These are phyloP conservation scores for Chloroceryle inda DNA, from an alignment of 2,797 vertebrate species.

Conservation along the genomic window DNA sequence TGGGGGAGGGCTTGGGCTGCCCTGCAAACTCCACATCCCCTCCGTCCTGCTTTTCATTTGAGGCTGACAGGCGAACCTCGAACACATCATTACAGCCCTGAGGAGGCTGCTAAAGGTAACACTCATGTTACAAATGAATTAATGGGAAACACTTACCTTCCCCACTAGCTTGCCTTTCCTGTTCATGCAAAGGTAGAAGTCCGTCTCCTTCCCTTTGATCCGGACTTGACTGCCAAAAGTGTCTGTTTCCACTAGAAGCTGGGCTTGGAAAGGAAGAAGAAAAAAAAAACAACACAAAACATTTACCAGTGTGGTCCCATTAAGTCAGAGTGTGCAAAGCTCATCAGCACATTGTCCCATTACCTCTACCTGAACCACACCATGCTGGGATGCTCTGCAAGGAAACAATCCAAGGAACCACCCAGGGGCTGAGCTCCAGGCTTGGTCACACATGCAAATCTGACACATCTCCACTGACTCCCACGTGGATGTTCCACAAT, in stretches of 20 bases:
- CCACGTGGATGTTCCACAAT: accelerated
- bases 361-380: neutral
- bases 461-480: neutral
- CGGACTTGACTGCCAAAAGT: slow-evolving; percentile 92
- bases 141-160: slow-evolving; percentile 84
- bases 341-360: neutral
- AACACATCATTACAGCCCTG: slow-evolving; percentile 23
- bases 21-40: neutral
- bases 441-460: neutral
- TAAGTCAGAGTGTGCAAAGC: neutral
- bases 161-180: slow-evolving; percentile 89
- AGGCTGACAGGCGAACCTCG: slow-evolving; percentile 5
- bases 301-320: slow-evolving; percentile 44
- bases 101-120: slow-evolving; percentile 42
- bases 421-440: neutral
- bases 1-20: neutral
- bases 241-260: slow-evolving; percentile 92
- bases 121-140: slow-evolving; percentile 34
- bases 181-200: slow-evolving; percentile 93
- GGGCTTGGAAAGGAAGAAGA: slow-evolving; percentile 87
- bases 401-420: neutral
- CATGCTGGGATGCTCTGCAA: accelerated
- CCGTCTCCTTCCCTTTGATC: slow-evolving; percentile 91
- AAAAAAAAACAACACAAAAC: slow-evolving; percentile 46
- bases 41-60: slow-evolving; percentile 20